A percentile compares a stretch with the other conserved stretches of the same genome.
phyloP scores from a whole-genome alignment of 2,113 vertebrate species.

The Dromiciops gliroides region DNA sequence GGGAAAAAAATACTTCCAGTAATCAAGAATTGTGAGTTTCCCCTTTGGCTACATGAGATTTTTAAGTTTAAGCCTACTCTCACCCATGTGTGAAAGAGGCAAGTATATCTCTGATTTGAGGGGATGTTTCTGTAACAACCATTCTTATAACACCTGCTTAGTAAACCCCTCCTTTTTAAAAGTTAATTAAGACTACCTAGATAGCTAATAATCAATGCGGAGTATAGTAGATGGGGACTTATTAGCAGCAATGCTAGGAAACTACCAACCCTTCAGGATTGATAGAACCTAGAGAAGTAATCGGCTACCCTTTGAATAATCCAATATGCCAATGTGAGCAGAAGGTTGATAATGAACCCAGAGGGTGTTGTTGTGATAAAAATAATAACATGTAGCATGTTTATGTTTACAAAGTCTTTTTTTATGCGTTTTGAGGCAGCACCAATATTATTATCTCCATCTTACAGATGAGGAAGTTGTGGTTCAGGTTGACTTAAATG shows the following conservation, averaged over 20 bases:
- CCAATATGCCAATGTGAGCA: background rate
- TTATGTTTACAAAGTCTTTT: background rate
- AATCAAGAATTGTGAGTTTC: background rate
- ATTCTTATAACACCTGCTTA: background rate
- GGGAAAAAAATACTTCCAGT: background rate
- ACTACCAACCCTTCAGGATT: background rate
- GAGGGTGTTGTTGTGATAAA: background rate
- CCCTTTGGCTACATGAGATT: background rate
- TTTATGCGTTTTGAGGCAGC: background rate
- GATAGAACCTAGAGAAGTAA: background rate
- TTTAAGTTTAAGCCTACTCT: background rate
- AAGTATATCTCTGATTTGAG: background rate
- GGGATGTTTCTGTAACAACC: background rate
- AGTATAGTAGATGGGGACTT: background rate
- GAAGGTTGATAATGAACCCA: background rate
- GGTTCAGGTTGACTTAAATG: background rate
- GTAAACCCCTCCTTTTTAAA: background rate
- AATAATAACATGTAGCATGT: background rate
- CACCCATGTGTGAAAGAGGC: background rate
- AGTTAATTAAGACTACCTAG: background rate
- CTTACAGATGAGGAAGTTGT: background rate
- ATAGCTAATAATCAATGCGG: background rate
- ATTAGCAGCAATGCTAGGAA: background rate
- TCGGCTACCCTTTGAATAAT: background rate
- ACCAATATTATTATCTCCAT: background rate